phyloP scores from a whole-genome alignment of 2,797 vertebrate species.

The Sebastes aleutianus region DNA sequence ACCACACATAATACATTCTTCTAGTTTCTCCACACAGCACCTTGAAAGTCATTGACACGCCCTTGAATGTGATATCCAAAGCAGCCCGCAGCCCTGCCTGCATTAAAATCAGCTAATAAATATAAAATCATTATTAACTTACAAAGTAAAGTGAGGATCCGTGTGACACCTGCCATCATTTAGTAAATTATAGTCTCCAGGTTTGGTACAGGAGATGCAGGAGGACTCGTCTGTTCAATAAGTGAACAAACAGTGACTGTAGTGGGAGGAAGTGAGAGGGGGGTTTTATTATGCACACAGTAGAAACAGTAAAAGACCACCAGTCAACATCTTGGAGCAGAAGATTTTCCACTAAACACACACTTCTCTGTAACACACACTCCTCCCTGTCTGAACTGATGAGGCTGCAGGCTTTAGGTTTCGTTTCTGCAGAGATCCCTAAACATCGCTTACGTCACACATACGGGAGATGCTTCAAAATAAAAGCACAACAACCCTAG shows the following conservation, averaged over 20 bases:
- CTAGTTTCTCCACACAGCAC: not conserved
- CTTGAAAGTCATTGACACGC: not conserved
- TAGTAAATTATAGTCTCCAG: no score
- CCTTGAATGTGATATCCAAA: not conserved
- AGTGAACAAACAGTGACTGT: not conserved
- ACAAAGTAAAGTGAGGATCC: slow-evolving; percentile 37
- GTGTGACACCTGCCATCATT: not conserved
- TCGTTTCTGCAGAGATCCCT: slow-evolving; percentile 14
- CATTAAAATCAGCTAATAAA: not conserved
- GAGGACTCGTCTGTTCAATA: not conserved
- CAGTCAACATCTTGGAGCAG: not conserved
- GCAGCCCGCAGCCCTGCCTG: not conserved
- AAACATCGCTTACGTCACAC: no score
- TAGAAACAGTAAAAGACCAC: not conserved
- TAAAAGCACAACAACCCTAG: not conserved
- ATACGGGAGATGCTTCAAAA: not conserved
- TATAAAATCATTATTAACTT: slow-evolving; percentile 8
- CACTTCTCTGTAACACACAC: not conserved
- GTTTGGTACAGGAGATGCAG: not conserved
- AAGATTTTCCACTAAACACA: not conserved
- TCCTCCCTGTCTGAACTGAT: not conserved
- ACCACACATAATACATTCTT: not conserved
- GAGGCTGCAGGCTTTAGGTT: not conserved
- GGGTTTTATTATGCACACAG: not conserved
- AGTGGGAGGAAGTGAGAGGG: not conserved